Base-by-base conservation (phyloP, 1,140 invertebrate species). In the Temnothorax nylanderi region DNA sequence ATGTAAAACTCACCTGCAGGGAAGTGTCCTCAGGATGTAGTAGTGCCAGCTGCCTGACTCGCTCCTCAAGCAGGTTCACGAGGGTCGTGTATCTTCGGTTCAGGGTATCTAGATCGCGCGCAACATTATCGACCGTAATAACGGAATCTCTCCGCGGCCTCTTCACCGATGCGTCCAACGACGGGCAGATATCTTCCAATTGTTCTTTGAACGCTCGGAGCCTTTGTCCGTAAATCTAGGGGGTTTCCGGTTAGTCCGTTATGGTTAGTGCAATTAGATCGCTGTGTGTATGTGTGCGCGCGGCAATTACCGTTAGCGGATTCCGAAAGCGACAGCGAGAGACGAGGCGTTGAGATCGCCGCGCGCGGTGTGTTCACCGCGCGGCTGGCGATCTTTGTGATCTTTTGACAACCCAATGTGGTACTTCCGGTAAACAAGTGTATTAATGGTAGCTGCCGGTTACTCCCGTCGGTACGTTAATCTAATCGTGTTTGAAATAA, bases 151-250 rank as follows among this genome's bases (percentile, higher is more conserved):
- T 91, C 89, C 92, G 90, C 82, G 94, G 94, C 88, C 92, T 93
- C 81, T 95, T 95, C 11, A 95, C 94, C 37, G 95, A 96, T 26
- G 96, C 97, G 95, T 98, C 98, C 91, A 98, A 94, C 86, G 97
- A 98, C 4, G 98, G 98, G 93, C 98, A 98, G 41, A 98, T 96
- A 90, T 98, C 98, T 94, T 98, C 97, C 92, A 99, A 95, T 95
- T 97, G 97, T 92, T 99, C 98, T 89, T 97, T 96, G 96, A 98
- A 99, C 86, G 98, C 97, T 95, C 98, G 97, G 94, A 99, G 97
- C 92, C 97, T 96, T 92, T 97, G 97, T 93, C 98, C 98, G 96
- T 99, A 98, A 93, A 98, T 98, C 98, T 99, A 97, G 86, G 88
- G 89, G 89, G 87, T 62, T 93, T 92, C 87, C 92, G 93, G 94